phyloP scores from a whole-genome alignment of 2,888 invertebrate species.

The Troilus luridus region DNA sequence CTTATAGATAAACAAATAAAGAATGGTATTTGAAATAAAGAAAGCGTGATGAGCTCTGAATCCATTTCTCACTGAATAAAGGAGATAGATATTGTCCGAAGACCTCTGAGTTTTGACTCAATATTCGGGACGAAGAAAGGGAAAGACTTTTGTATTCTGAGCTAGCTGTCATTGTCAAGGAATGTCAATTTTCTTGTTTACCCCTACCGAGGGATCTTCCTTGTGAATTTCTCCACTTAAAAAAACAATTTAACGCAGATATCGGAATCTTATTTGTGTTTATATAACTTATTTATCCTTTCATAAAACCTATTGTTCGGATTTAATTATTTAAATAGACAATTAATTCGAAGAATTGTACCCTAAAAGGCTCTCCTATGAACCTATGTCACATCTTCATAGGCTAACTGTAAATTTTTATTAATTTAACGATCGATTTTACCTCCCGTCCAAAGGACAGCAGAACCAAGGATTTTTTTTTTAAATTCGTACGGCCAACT shows the following conservation, averaged over 20 bases:
- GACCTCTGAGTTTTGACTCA: not conserved
- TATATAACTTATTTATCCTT: not conserved
- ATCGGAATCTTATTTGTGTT: not conserved
- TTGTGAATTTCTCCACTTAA: not conserved
- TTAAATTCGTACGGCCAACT: no score
- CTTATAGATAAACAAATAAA: not conserved
- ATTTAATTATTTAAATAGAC: not conserved
- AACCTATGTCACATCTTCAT: no score
- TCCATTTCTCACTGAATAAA: not conserved
- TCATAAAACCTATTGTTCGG: not conserved
- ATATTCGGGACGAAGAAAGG: not conserved
- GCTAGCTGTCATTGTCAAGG: not conserved
- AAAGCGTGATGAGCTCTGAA: not conserved
- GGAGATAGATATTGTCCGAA: not conserved
- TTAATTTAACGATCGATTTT: no score
- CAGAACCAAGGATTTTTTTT: no score
- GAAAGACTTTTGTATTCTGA: constrained; percentile 24
- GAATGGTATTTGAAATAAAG: not conserved
- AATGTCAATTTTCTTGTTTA: constrained; percentile 35
- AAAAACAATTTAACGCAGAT: not conserved
- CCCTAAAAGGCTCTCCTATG: no score
- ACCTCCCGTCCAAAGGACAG: no score
- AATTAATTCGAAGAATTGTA: no score
- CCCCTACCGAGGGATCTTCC: not conserved
- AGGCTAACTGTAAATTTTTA: no score